Evolutionary conservation across 2,888 invertebrate genomes (phyloP).

Genomic region (Erebia epiphron): DNA sequence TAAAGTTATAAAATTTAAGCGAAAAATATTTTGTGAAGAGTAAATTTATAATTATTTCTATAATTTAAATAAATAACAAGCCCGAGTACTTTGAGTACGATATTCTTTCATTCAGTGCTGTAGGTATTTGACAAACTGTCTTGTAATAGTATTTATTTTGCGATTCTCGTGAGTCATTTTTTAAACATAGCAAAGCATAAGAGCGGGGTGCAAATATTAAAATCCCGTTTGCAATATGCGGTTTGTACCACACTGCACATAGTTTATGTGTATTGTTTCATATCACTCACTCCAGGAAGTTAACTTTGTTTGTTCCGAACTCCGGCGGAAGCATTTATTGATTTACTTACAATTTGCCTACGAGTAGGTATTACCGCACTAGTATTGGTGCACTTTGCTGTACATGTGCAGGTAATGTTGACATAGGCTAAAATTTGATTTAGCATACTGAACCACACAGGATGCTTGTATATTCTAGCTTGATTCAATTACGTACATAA

Average conservation of each 20-base stretch:
- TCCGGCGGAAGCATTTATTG: slow-evolving; percentile 21
- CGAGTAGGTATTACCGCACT: not conserved
- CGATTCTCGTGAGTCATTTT: slow-evolving; percentile 10
- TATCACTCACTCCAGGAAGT: slow-evolving; percentile 20
- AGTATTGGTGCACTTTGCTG: not conserved
- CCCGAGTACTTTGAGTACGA: no score
- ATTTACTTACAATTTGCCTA: slow-evolving; percentile 15
- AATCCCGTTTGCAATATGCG: slow-evolving; percentile 27
- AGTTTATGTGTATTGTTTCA: slow-evolving; percentile 28
- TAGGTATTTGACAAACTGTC: not conserved
- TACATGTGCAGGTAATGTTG: not conserved
- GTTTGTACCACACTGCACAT: slow-evolving; percentile 13
- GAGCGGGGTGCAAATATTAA: slow-evolving; percentile 28
- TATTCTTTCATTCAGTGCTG: not conserved
- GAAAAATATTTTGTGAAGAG: no score
- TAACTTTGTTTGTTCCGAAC: slow-evolving; percentile 23
- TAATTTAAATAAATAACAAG: no score
- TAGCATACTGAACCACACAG: no score
- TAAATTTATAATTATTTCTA: no score
- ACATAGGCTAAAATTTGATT: not conserved
- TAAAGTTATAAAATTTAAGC: no score
- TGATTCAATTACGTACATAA: no score
- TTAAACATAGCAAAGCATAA: slow-evolving; percentile 22
- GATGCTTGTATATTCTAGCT: no score
- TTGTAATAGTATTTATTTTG: slow-evolving; percentile 23